A percentile compares a stretch with the other conserved stretches of the same genome.
Conservation (phyloP, 1,140 invertebrate genomes). For the Drosophila persimilis region DNA sequence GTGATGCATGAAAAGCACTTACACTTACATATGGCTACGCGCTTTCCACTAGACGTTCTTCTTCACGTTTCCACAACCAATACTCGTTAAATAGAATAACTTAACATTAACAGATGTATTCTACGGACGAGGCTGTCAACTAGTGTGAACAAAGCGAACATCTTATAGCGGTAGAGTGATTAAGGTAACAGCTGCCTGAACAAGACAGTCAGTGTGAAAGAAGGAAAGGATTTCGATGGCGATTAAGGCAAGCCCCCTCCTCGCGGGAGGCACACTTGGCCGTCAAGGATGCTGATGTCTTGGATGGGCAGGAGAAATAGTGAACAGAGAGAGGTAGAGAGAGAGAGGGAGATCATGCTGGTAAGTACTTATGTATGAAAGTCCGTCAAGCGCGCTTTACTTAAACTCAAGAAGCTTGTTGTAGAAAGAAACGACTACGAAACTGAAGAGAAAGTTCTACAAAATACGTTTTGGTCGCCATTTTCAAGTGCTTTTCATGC, state of each 20-base stretch:
- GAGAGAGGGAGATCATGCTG: slow-evolving; percentile 57
- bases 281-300: slow-evolving; percentile 21
- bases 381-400: slow-evolving; percentile 67
- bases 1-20: slow-evolving; percentile 73
- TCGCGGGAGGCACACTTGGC: too few relatives aligned
- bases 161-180: slow-evolving; percentile 28
- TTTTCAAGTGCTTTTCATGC: slow-evolving; percentile 80
- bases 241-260: slow-evolving; percentile 16
- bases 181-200: slow-evolving; percentile 39
- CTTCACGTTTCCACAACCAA: slow-evolving; percentile 21
- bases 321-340: slow-evolving; percentile 14
- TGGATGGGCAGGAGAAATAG: slow-evolving; percentile 17
- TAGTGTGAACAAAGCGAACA: slow-evolving; percentile 22
- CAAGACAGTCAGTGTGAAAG: slow-evolving; percentile 16
- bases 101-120: slow-evolving; percentile 5
- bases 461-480: slow-evolving; percentile 63
- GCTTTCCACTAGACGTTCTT: neutral
- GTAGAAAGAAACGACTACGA: slow-evolving; percentile 70
- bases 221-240: neutral
- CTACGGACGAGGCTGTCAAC: slow-evolving; percentile 8
- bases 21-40: slow-evolving; percentile 1
- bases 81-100: slow-evolving; percentile 14
- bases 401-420: slow-evolving; percentile 70
- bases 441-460: slow-evolving; percentile 73
- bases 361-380: slow-evolving; percentile 59